Evolutionary conservation across 2,113 vertebrate genomes (phyloP).

Genomic region (Odontesthes bonariensis): DNA sequence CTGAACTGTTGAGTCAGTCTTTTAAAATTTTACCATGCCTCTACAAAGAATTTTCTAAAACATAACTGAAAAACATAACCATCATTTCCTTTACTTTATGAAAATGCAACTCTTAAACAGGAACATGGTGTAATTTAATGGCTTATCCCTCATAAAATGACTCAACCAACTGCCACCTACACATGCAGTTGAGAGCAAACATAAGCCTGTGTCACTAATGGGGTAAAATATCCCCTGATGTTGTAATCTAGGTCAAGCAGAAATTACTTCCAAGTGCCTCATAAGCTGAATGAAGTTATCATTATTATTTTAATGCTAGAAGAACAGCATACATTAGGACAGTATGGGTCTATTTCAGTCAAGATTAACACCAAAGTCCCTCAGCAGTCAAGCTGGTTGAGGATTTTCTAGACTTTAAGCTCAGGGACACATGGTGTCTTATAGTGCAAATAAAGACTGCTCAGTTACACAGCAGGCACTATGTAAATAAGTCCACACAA

Average conservation of each 20-base stretch:
- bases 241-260: constrained; percentile 69
- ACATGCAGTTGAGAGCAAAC: constrained; percentile 61
- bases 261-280: constrained; percentile 55
- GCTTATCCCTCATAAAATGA: constrained; percentile 58
- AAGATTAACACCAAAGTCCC: constrained; percentile 67
- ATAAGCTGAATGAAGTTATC: constrained; percentile 63
- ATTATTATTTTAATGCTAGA: constrained; percentile 52
- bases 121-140: constrained; percentile 46
- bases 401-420: constrained; percentile 74
- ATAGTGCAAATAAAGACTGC: constrained; percentile 42
- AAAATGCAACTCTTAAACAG: constrained; percentile 29
- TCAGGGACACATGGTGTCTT: constrained; percentile 65
- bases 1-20: no score
- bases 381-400: constrained; percentile 64
- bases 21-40: no score
- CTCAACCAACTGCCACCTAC: constrained; percentile 66
- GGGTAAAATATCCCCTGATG: constrained; percentile 62
- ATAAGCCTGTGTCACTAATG: constrained; percentile 71
- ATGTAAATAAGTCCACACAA: constrained; percentile 31
- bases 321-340: constrained; percentile 46
- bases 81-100: constrained; percentile 17
- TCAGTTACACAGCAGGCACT: constrained; percentile 26
- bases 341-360: constrained; percentile 59
- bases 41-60: not conserved
- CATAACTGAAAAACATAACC: constrained; percentile 7